phyloP scores from a whole-genome alignment of 2,797 vertebrate species.

The Peromyscus nudipes region DNA sequence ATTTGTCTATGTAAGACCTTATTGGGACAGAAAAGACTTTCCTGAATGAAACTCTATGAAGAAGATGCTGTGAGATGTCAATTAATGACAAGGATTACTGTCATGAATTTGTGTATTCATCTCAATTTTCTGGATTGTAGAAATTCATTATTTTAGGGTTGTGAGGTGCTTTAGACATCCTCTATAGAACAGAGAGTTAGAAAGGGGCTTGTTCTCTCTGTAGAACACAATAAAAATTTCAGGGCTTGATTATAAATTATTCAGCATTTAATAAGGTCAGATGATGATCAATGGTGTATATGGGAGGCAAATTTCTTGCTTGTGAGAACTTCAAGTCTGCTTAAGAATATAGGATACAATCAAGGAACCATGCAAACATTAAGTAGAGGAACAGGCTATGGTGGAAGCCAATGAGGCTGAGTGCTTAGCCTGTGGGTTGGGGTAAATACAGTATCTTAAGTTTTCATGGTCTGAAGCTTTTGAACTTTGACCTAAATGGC shows the following conservation, averaged over 20 bases:
- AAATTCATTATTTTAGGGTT: neutral
- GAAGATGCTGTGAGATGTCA: neutral
- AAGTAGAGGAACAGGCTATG: neutral
- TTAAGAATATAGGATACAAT: neutral
- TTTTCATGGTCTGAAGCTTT: neutral
- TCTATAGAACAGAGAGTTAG: neutral
- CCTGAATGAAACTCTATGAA: neutral
- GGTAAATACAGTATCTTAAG: neutral
- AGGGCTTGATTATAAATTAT: neutral
- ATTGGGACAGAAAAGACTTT: neutral
- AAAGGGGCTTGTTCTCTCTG: neutral
- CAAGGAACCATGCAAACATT: neutral
- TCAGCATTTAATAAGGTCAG: neutral
- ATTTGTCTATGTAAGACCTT: neutral
- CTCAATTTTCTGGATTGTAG: neutral
- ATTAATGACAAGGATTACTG: neutral
- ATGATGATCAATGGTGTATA: neutral
- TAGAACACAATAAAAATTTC: neutral
- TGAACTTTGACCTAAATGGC: neutral
- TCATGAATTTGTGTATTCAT: neutral
- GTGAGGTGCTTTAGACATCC: neutral
- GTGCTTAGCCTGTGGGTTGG: neutral
- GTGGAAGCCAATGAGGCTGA: neutral
- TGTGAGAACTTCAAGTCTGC: conserved; percentile 19
- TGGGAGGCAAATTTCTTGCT: neutral